Conservation (phyloP, 53 echinoderm and acorn worm species). For the Echinometra lucunter region DNA sequence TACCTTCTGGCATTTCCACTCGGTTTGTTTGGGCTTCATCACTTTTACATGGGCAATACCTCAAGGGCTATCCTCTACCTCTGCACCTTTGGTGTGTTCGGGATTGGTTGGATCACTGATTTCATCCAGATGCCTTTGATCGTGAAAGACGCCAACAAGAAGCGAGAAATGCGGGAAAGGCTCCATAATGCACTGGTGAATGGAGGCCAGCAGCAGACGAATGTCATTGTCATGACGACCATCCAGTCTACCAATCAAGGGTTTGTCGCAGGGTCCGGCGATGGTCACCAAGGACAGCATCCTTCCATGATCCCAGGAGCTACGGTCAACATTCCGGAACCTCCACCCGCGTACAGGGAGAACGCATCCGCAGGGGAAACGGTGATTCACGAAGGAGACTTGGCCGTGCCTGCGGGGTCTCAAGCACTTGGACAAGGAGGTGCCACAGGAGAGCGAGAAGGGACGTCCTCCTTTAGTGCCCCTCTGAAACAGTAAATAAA, state of each 20-base stretch:
- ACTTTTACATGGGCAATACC: constrained; percentile 64
- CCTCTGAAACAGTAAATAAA: background rate
- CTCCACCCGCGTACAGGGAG: constrained; percentile 42
- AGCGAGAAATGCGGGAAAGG: constrained; percentile 20
- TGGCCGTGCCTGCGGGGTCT: background rate
- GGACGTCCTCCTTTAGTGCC: no score
- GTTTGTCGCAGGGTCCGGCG: background rate
- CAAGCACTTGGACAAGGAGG: background rate
- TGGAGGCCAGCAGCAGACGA: background rate
- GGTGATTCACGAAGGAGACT: constrained; percentile 32
- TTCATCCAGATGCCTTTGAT: constrained; percentile 76
- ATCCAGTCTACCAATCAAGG: background rate
- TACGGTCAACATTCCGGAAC: constrained; percentile 38
- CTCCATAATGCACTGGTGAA: constrained; percentile 45
- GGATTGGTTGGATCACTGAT: constrained; percentile 75
- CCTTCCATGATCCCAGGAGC: background rate
- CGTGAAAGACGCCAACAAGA: constrained; percentile 74
- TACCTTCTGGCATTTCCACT: constrained; percentile 77
- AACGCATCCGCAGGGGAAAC: constrained; percentile 52
- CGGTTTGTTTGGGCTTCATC: constrained; percentile 72
- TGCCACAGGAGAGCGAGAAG: no score
- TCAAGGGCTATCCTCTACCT: constrained; percentile 68
- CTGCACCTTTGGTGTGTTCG: constrained; percentile 75
- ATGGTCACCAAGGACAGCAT: background rate
- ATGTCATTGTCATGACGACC: constrained; percentile 28